Evolutionary conservation across 2,113 vertebrate genomes (phyloP).

Genomic region (Chaetodon auriga): DNA sequence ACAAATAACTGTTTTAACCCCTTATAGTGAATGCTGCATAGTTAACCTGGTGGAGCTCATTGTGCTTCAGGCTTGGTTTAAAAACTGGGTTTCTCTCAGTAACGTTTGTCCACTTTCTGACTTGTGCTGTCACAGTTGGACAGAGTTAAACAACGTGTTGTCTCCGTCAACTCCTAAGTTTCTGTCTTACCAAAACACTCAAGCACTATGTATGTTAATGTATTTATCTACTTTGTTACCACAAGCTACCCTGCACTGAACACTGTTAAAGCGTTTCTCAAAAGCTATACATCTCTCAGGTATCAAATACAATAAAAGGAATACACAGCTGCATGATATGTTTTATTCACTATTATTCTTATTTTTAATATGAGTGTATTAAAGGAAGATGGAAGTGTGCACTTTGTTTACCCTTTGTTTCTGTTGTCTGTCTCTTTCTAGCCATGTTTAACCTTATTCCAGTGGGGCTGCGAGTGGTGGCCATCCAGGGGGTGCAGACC

Average conservation of each 20-base stretch:
- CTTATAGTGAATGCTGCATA: neutral
- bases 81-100: neutral
- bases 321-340: no score
- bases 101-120: neutral
- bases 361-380: no score
- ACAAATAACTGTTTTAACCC: neutral
- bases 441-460: constrained; percentile 99
- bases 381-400: neutral
- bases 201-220: neutral
- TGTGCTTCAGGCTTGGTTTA: neutral
- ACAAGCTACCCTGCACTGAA: neutral
- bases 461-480: constrained; percentile 98
- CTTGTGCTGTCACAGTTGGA: neutral
- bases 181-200: neutral
- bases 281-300: neutral
- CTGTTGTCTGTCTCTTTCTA: constrained; percentile 77
- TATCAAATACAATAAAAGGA: neutral
- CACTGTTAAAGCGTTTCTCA: neutral
- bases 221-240: neutral
- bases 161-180: neutral
- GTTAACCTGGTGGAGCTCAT: neutral
- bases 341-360: neutral
- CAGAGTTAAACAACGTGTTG: neutral
- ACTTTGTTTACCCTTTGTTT: neutral
- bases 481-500: constrained; percentile 98